Evolutionary conservation across 2,888 invertebrate genomes (phyloP).

Genomic region (Parthenolecanium corni): DNA sequence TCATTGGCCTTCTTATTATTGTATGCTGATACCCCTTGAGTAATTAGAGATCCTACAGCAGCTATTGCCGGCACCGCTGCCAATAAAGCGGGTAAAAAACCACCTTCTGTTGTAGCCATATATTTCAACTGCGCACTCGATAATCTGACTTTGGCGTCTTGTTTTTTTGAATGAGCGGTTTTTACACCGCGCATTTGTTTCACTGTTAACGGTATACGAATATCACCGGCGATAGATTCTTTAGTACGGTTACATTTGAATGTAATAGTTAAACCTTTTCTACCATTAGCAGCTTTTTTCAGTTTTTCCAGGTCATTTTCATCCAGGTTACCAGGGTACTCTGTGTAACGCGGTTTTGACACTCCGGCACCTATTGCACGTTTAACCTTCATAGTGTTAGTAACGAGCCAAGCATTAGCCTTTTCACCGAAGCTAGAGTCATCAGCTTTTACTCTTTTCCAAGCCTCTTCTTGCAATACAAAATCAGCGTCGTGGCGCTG

Average conservation of each 20-base stretch:
- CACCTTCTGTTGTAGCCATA: background rate
- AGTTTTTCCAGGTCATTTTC: background rate
- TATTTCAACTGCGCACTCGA: background rate
- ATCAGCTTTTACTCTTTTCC: constrained; percentile 28
- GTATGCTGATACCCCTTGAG: background rate
- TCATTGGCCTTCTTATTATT: constrained; percentile 2
- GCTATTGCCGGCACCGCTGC: background rate
- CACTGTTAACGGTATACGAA: background rate
- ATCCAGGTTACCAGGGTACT: background rate
- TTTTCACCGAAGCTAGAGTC: constrained; percentile 26
- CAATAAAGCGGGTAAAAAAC: background rate
- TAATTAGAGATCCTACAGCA: background rate
- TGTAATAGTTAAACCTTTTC: background rate
- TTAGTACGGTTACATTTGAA: background rate
- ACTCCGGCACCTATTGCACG: constrained; percentile 32
- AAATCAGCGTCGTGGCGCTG: constrained; percentile 28
- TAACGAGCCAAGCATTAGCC: constrained; percentile 17
- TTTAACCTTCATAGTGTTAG: constrained; percentile 28
- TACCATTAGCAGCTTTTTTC: background rate
- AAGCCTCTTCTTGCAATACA: constrained; percentile 31
- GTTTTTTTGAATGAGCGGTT: too few relatives aligned
- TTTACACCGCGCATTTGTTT: background rate
- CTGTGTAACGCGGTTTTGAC: background rate
- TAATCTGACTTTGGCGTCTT: background rate
- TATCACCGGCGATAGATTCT: background rate